Evolutionary conservation across 2,888 invertebrate genomes (phyloP), one percentile per base, ranked within the genome.

Genomic region (Gortyna flavago): DNA sequence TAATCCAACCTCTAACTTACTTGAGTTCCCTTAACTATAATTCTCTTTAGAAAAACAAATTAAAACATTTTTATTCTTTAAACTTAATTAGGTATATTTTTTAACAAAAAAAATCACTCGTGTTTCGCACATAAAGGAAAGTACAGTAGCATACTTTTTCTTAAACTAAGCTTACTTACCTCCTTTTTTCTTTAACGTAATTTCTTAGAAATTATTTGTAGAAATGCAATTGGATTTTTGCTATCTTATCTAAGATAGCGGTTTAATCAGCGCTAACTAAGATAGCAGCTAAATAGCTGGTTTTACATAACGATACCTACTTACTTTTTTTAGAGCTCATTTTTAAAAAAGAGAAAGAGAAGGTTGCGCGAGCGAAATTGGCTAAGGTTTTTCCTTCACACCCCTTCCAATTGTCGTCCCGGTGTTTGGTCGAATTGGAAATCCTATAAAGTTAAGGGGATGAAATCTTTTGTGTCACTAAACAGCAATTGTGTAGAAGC

Each of bases 251-350:
- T 69, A 62, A 61, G 61, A 57, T 57, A 18, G 66, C 29, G 57
- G 38, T 65, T 65, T 69, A 74, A 78, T 72, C 78, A 78, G 78
- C 16, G 11, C 61, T 35, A 75, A 62, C 62, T 44, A 72, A 72
- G 62, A 71, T 74, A 72, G 68, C 72, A 69, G 54, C 57, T 69
- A 35, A 75, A 72, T 72, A 59, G 75, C 72, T 48, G 29, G 32
- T 57, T 59, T 75, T 59, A 57, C 72, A 72, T 79, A 66, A 21
- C 38, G 57, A 70, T 44, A 29, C 7, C 38, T 38, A 44, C 21
- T 62, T 80, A 79, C 44, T 44, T 75, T 69, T 70, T 59, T 35
- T 35, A 62, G 29, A 62, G 64, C 70, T 78, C 57, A n/a, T 48
- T 79, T 69, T n/a, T n/a, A n/a, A n/a, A n/a, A n/a, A n/a, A n/a